Evolutionary conservation across 2,888 invertebrate species (phyloP), one percentile per base, ranked within the genome.

Genomic region (Spodoptera exigua): DNA sequence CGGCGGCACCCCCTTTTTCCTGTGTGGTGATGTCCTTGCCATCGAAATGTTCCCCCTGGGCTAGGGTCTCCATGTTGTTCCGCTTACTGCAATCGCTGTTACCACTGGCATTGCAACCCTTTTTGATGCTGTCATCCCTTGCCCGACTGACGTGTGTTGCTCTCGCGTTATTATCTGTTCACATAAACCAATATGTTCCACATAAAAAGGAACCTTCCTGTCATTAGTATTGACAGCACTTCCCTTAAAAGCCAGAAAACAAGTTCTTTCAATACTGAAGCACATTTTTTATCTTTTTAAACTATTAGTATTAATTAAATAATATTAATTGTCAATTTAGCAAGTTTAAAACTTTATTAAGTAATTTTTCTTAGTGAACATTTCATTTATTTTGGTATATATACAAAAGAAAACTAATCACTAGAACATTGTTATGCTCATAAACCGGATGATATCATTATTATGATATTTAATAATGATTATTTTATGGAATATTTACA

Each of bases 101-200:
- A 72, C 82, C 79, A 89, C 86, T 91, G 73, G 91, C 92, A 91
- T 92, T 89, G 86, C 90, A 80, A 81, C 87, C 85, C 78, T 92
- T 92, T 85, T 90, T 93, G 84, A 76, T 52, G 84, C 87, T 90
- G 88, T 93, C 93, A 92, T 93, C 91, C 92, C 94, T 93, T 82
- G 90, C 83, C 63, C 92, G 89, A 78, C 86, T 82, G 77, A 82
- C 75, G 80, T 90, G 88, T 80, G 89, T 76, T 74, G 85, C 84
- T 89, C 90, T 92, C 79, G 87, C 83, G 86, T 89, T 90, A 85
- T 79, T 86, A 88, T 91, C 92, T 90, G 85, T 80, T 71, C 52
- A 74, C 54, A 74, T 74, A 64, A 69, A 65, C 71, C 56, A 56
- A 40, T 16, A 64, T 65, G 66, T 77, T 77, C 78, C 66, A 64